These are phyloP conservation scores for Scophthalmus maximus DNA, from an alignment of 2,113 vertebrate genomes.

Conservation along the genomic window DNA sequence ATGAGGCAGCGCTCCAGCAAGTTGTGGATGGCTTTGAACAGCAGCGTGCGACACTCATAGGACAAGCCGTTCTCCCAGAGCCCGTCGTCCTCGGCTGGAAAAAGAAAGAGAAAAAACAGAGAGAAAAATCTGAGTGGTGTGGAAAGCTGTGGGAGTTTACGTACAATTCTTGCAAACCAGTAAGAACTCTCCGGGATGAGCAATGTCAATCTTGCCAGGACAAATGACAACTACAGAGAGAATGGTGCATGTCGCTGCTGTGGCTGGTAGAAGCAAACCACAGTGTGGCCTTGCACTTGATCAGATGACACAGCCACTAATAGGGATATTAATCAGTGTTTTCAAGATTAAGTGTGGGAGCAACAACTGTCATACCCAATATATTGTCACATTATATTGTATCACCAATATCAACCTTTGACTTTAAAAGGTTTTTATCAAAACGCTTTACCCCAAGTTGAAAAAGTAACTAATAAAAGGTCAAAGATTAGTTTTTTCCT, in stretches of 20 bases:
- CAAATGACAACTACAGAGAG: background rate
- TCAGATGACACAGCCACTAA: constrained; percentile 25
- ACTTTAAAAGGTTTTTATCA: background rate
- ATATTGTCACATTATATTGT: constrained; percentile 6
- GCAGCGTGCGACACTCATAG: constrained; percentile 96
- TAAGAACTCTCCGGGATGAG: background rate
- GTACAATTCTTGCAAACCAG: background rate
- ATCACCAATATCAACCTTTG: background rate
- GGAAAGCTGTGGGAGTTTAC: background rate
- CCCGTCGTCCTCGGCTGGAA: constrained; percentile 89
- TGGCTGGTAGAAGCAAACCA: background rate
- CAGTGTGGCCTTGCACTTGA: constrained; percentile 4
- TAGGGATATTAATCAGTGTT: constrained; percentile 27
- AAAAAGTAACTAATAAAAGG: background rate
- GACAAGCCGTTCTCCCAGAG: constrained; percentile 97
- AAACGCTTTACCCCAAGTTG: background rate
- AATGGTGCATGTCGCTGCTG: background rate
- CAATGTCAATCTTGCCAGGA: constrained; percentile 3
- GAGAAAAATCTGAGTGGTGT: background rate
- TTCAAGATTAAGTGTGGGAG: constrained; percentile 25
- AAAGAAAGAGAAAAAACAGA: background rate
- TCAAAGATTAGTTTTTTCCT: background rate
- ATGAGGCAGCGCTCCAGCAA: constrained; percentile 96
- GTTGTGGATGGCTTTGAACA: constrained; percentile 98
- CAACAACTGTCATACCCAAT: constrained; percentile 7